Evolutionary conservation across 1,140 invertebrate genomes (phyloP).

Genomic region (Heliconius hewitsoni): DNA sequence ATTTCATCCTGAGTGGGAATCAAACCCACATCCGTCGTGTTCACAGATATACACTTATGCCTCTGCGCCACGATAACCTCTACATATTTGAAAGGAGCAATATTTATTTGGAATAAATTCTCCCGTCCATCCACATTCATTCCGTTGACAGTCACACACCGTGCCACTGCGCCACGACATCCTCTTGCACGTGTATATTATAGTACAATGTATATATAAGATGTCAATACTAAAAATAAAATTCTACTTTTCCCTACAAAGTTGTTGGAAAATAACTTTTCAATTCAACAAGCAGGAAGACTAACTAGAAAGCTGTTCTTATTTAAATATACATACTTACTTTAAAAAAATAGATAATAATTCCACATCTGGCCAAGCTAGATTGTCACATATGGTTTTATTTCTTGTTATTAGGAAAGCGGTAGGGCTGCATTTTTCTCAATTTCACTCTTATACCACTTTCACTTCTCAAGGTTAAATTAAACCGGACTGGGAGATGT

Average conservation of each 20-base stretch:
- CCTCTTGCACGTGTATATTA: background rate
- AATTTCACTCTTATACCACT: conserved; percentile 57
- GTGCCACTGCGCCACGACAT: too few relatives aligned
- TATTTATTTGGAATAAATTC: too few relatives aligned
- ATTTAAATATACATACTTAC: conserved; percentile 36
- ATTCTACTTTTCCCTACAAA: conserved; percentile 28
- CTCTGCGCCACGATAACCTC: too few relatives aligned
- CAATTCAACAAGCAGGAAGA: background rate
- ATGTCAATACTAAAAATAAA: background rate
- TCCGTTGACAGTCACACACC: background rate
- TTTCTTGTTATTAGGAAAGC: conserved; percentile 56
- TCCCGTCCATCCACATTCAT: too few relatives aligned
- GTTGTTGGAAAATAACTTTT: conserved; percentile 35
- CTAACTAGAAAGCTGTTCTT: conserved; percentile 46
- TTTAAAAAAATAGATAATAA: conserved; percentile 42
- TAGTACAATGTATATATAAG: background rate
- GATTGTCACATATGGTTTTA: conserved; percentile 51
- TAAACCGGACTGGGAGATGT: conserved; percentile 14
- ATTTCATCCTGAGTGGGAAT: too few relatives aligned
- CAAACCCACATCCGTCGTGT: too few relatives aligned
- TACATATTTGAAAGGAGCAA: too few relatives aligned
- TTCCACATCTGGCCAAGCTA: conserved; percentile 46
- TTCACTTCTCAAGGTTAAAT: conserved; percentile 49
- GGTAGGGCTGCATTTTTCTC: conserved; percentile 59
- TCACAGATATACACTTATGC: background rate